phyloP scores from a whole-genome alignment of 2,888 invertebrate species.

The Drosophila sordidula region DNA sequence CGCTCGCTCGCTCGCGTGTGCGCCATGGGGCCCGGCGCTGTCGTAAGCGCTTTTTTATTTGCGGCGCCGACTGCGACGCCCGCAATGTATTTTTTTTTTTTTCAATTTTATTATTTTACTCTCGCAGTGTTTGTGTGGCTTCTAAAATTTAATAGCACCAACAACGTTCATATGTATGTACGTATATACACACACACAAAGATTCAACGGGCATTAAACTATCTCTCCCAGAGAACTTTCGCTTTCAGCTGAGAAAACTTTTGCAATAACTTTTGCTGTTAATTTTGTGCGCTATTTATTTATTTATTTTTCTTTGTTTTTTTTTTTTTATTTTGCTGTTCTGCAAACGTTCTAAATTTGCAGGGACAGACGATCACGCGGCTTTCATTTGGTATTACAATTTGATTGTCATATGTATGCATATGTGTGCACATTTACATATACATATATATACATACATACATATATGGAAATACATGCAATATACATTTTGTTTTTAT shows the following conservation, averaged over 20 bases:
- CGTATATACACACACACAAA: conserved; percentile 2
- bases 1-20: conserved; percentile 28
- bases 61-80: conserved; percentile 29
- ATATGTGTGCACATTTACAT: conserved; percentile 1
- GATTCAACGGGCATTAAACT: conserved; percentile 51
- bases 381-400: conserved; percentile 62
- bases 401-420: conserved; percentile 39
- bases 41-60: conserved; percentile 71
- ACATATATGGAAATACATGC: conserved; percentile 6
- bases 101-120: conserved; percentile 21
- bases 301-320: conserved; percentile 28
- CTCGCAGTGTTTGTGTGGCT: conserved; percentile 25
- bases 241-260: conserved; percentile 55
- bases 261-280: conserved; percentile 60
- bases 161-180: conserved; percentile 30
- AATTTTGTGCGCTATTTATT: conserved; percentile 38
- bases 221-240: conserved; percentile 62
- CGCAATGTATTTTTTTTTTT: conserved; percentile 32
- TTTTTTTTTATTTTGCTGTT: conserved; percentile 17
- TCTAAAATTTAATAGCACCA: conserved; percentile 57
- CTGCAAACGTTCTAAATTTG: conserved; percentile 43
- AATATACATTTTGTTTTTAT: conserved; percentile 13
- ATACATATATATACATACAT: neutral
- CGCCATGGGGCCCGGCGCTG: conserved; percentile 55
- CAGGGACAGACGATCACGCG: conserved; percentile 44